Evolutionary conservation across 2,797 vertebrate species (phyloP).

Genomic region (Fistularia commersonii): DNA sequence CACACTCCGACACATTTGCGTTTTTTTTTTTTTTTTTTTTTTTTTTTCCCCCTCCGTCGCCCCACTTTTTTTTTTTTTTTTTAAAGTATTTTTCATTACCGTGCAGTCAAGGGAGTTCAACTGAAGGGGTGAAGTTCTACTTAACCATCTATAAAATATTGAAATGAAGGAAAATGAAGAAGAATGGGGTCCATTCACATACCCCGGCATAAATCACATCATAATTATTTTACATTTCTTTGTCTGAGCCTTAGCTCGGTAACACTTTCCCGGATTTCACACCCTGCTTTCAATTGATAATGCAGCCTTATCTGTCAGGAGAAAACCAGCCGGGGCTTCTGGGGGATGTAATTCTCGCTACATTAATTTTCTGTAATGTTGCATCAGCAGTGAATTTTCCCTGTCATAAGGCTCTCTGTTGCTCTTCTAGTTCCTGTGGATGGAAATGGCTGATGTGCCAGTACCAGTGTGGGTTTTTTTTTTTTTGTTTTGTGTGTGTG

Average conservation of each 20-base stretch:
- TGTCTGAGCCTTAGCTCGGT: constrained; percentile 5
- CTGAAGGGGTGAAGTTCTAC: no score
- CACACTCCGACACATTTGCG: no score
- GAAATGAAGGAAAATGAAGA: not conserved
- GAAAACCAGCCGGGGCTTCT: constrained; percentile 25
- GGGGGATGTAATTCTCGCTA: constrained; percentile 31
- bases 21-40: no score
- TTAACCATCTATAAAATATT: not conserved
- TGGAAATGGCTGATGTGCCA: constrained; percentile 23
- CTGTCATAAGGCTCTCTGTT: constrained; percentile 12
- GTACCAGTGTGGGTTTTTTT: constrained; percentile 26
- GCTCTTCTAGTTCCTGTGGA: constrained; percentile 27
- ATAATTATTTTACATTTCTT: constrained; percentile 2
- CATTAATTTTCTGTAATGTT: constrained; percentile 40
- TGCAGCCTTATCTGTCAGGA: constrained; percentile 26
- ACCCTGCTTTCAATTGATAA: constrained; percentile 32
- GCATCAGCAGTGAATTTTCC: constrained; percentile 30
- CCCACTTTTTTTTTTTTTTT: no score
- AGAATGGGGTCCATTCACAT: no score
- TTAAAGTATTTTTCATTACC: no score
- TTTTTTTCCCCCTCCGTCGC: no score
- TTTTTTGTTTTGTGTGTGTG: constrained; percentile 21
- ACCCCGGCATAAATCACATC: no score
- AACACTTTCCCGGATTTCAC: constrained; percentile 11
- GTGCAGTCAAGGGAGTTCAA: no score